Evolutionary conservation across 1,140 invertebrate species (phyloP), one percentile per base, ranked within the genome.

Genomic region (Anastatus disparis): DNA sequence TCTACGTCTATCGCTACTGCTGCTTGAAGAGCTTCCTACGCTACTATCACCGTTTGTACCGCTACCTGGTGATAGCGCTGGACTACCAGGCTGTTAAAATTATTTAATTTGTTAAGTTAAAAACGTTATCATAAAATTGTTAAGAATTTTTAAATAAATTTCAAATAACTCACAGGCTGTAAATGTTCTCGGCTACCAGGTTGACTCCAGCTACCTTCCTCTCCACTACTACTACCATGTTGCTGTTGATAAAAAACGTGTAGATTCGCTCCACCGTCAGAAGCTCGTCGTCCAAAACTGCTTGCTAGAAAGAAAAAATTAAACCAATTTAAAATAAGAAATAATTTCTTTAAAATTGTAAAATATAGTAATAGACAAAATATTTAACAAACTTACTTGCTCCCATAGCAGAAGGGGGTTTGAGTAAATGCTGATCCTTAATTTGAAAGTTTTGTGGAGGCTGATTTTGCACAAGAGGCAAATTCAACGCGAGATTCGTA

Each of bases 231-330:
- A 77, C 76, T 84, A 20, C 81, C 79, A 20, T 83, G 81, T 22
- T 81, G 81, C 73, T 88, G 89, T 77, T 90, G 91, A 81, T 91
- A 93, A 77, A 90, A 92, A 76, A 92, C 91, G 73, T 94, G 92
- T 40, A 97, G 89, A 88, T 98, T 97, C 46, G 96, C 96, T 59
- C 97, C 96, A 76, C 97, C 97, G 87, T 99, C 97, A 7, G 96
- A 98, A 55, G 97, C 97, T 78, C 97, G 90, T 62, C 97, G 88
- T 46, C 94, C 95, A 86, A 97, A 94, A 53, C 91, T 90, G 71
- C 92, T 91, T 75, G 90, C 92, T 91, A 75, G 62, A 17, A 67
- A 48, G 67, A n/a, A 35, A 35, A 4, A 35, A 35, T 35, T 35
- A 35, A 35, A 35, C 10, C 31, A 35, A 35, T 35, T 35, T 35